Evolutionary conservation across 2,113 vertebrate species (phyloP).

Genomic region (Pimephales promelas): DNA sequence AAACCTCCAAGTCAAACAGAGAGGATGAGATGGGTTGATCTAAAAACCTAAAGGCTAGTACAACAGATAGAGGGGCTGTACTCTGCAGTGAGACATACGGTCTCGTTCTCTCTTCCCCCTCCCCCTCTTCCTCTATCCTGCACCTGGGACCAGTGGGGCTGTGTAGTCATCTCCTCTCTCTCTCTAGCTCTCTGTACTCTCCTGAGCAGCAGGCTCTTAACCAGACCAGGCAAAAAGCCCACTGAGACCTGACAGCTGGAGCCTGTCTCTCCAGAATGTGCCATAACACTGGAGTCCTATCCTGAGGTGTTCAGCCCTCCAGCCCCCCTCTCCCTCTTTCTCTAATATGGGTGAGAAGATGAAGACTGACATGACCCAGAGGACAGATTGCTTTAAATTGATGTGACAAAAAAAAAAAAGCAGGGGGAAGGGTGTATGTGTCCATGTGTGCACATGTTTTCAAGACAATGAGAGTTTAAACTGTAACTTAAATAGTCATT

Average conservation of each 20-base stretch:
- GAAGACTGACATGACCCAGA: conserved; percentile 50
- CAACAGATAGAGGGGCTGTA: conserved; percentile 32
- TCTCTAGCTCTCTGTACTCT: conserved; percentile 7
- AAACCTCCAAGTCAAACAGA: conserved; percentile 27
- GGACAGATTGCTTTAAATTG: conserved; percentile 37
- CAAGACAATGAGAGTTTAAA: background rate
- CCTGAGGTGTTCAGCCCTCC: conserved; percentile 21
- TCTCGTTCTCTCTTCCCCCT: background rate
- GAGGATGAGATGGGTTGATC: conserved; percentile 31
- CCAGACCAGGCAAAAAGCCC: conserved; percentile 23
- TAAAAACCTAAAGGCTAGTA: conserved; percentile 35
- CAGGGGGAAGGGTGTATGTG: background rate
- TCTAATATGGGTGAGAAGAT: conserved; percentile 44
- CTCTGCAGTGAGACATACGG: background rate
- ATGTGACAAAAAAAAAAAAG: conserved; percentile 41
- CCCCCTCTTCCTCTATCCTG: conserved; percentile 10
- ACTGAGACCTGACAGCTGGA: conserved; percentile 46
- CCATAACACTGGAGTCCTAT: conserved; percentile 32
- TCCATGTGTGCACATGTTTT: background rate
- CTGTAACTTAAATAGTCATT: conserved; percentile 32
- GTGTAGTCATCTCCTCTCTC: conserved; percentile 29
- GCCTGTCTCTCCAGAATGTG: conserved; percentile 32
- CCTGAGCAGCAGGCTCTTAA: conserved; percentile 16
- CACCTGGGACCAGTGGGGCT: conserved; percentile 34
- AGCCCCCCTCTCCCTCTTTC: background rate